Conservation (phyloP, 2,113 vertebrate genomes). For the Solenodon paradoxus region DNA sequence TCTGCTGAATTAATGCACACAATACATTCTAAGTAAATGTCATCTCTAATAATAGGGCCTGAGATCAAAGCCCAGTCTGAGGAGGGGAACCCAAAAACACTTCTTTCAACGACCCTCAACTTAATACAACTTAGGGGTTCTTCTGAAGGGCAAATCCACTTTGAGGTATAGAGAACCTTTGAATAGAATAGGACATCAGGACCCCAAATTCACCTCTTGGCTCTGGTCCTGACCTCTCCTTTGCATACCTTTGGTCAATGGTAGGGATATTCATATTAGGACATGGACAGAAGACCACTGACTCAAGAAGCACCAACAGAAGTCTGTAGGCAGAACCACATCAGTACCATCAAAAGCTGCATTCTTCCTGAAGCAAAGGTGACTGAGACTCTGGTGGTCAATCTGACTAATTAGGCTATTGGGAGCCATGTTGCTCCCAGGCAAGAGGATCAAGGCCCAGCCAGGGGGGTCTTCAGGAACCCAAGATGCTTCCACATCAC, state of each 20-base stretch:
- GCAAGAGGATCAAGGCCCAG: neutral
- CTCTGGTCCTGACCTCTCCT: neutral
- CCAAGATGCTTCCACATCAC: neutral
- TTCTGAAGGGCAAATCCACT: neutral
- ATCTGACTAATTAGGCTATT: neutral
- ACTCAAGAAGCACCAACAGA: neutral
- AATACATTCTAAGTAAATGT: neutral
- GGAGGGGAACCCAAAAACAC: neutral
- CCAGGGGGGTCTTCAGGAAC: neutral
- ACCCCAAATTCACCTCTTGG: neutral
- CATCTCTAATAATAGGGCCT: neutral
- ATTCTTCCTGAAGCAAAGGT: neutral
- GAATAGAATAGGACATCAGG: neutral
- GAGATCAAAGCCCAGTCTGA: neutral
- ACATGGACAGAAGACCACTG: neutral
- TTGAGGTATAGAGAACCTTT: neutral
- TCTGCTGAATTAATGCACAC: neutral
- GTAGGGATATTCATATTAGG: neutral
- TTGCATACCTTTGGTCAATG: neutral
- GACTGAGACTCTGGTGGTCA: neutral
- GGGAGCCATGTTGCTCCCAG: neutral
- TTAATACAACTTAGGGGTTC: neutral
- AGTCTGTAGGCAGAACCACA: neutral
- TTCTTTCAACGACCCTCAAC: neutral
- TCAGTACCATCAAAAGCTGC: neutral